Evolutionary conservation across 2,113 vertebrate species (phyloP).

Genomic region (Apistogramma diplotaenia): DNA sequence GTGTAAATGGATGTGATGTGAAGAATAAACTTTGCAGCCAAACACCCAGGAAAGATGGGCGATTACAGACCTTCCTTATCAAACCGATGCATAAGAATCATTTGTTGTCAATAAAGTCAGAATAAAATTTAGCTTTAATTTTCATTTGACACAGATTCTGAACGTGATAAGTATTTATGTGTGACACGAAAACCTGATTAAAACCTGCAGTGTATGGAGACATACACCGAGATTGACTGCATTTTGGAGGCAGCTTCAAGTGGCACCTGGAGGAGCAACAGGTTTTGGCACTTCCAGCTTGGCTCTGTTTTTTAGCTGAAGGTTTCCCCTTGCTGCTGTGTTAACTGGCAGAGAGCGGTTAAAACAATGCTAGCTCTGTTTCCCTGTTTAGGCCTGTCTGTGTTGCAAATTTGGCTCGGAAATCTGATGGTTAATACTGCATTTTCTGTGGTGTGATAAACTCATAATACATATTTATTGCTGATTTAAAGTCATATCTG

Average conservation of each 20-base stretch:
- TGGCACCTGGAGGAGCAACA: background rate
- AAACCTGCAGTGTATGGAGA: background rate
- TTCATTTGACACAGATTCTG: background rate
- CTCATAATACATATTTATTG: background rate
- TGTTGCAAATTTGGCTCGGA: background rate
- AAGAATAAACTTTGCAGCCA: too few species aligned
- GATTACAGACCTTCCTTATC: too few species aligned
- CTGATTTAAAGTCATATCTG: background rate
- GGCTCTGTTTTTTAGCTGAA: background rate
- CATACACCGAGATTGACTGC: background rate
- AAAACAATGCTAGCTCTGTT: background rate
- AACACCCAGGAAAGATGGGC: too few species aligned
- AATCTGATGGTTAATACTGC: background rate
- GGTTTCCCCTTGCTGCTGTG: background rate
- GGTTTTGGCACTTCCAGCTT: too few species aligned
- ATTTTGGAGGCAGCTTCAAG: background rate
- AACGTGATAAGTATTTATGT: background rate
- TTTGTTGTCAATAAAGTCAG: too few species aligned
- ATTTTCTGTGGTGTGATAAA: background rate
- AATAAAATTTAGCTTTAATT: too few species aligned
- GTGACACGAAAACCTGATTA: rapidly evolving
- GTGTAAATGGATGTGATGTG: too few species aligned
- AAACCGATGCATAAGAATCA: too few species aligned
- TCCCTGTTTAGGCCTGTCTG: background rate
- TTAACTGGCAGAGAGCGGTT: background rate